These are phyloP conservation scores for Toxotes chatareus DNA, from an alignment of 2,113 vertebrate genomes.

Conservation along the genomic window DNA sequence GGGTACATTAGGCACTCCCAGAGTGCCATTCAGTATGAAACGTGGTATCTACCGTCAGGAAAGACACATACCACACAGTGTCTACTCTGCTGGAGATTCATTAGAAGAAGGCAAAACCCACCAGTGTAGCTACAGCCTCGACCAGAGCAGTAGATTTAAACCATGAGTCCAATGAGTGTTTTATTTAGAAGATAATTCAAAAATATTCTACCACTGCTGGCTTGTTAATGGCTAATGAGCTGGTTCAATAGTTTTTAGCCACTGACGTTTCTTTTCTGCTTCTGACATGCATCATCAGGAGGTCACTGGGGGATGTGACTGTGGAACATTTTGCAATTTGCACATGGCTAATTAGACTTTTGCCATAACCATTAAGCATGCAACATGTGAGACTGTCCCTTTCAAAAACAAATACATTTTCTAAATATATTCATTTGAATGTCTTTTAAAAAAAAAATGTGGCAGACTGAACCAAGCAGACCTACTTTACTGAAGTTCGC, in stretches of 20 bases:
- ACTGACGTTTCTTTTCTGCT: slow-evolving; percentile 9
- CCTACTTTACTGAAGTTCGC: neutral
- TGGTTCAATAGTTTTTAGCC: slow-evolving; percentile 23
- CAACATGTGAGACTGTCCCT: slow-evolving; percentile 10
- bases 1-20: neutral
- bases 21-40: neutral
- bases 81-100: neutral
- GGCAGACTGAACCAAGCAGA: neutral
- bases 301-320: slow-evolving; percentile 44
- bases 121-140: neutral
- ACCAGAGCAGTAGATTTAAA: neutral
- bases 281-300: slow-evolving; percentile 31
- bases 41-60: neutral
- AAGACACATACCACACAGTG: neutral
- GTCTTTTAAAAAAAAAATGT: slow-evolving; percentile 15
- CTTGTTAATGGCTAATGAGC: slow-evolving; percentile 61
- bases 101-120: neutral
- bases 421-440: neutral
- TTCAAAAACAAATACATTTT: neutral
- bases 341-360: slow-evolving; percentile 47
- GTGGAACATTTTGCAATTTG: slow-evolving; percentile 30
- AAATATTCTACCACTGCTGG: slow-evolving; percentile 2
- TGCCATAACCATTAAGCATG: slow-evolving; percentile 28
- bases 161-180: neutral
- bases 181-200: slow-evolving; percentile 14